These are phyloP conservation scores for Poeciliopsis paucimaculata DNA, from an alignment of 2,797 vertebrate genomes.

Conservation along the genomic window DNA sequence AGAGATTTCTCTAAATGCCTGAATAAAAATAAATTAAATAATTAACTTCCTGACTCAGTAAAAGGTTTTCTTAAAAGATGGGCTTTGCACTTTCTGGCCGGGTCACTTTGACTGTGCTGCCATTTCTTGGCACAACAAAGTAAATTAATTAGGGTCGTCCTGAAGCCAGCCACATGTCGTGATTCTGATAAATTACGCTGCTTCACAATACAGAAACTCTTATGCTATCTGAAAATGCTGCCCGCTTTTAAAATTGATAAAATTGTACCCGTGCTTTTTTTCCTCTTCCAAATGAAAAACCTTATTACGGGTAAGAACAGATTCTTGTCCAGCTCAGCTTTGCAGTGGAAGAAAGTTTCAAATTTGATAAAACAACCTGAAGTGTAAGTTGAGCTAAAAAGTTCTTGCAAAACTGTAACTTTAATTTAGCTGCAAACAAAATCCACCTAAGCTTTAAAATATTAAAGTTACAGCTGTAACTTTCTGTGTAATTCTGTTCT, in stretches of 20 bases:
- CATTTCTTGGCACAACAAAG: neutral
- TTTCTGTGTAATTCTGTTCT: neutral
- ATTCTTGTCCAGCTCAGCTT: neutral
- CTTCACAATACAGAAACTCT: neutral
- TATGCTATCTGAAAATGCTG: neutral
- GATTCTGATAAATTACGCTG: neutral
- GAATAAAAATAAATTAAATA: neutral
- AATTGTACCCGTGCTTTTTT: neutral
- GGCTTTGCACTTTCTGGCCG: neutral
- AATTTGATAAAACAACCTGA: neutral
- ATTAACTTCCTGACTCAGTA: neutral
- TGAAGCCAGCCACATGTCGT: neutral
- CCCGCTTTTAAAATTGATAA: neutral
- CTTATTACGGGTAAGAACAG: neutral
- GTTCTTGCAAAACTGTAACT: neutral
- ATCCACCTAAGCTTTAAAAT: neutral
- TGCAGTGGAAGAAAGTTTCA: neutral
- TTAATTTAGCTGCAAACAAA: neutral
- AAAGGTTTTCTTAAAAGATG: neutral
- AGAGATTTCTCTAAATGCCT: neutral
- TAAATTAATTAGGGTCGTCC: neutral
- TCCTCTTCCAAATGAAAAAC: neutral
- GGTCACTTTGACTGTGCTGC: neutral
- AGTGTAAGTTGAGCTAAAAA: neutral
- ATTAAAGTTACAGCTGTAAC: neutral